These are phyloP conservation scores for Eupithecia centaureata DNA, from an alignment of 2,888 invertebrate species.

Conservation along the genomic window DNA sequence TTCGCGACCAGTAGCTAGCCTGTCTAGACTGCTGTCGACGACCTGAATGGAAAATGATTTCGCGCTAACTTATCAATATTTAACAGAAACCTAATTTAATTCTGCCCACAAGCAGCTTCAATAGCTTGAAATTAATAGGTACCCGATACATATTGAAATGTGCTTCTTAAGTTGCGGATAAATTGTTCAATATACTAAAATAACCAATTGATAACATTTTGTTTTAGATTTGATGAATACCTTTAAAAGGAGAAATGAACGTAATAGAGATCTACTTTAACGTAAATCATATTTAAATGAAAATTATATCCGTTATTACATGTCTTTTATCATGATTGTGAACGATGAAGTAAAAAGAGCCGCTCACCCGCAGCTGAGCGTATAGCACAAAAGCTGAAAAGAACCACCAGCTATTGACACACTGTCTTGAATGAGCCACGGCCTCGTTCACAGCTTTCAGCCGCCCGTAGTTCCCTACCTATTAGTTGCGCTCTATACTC, in stretches of 20 bases:
- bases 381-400: conserved; percentile 66
- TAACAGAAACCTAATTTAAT: neutral
- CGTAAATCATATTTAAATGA: no score
- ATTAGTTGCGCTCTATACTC: conserved; percentile 56
- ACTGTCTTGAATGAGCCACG: conserved; percentile 70
- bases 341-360: conserved; percentile 40
- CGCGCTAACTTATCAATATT: conserved; percentile 13
- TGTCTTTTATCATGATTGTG: neutral
- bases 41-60: conserved; percentile 39
- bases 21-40: conserved; percentile 46
- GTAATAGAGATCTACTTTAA: neutral
- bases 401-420: conserved; percentile 70
- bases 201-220: neutral
- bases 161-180: neutral
- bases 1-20: conserved; percentile 31
- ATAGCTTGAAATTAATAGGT: neutral
- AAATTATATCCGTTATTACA: neutral
- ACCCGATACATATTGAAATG: neutral
- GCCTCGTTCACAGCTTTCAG: conserved; percentile 73
- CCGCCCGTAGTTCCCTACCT: conserved; percentile 58
- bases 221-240: neutral
- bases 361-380: conserved; percentile 57
- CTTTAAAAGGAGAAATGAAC: neutral
- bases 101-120: neutral
- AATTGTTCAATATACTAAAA: neutral